Conservation (phyloP, 1,140 invertebrate genomes). For the Tetraneura akinire region DNA sequence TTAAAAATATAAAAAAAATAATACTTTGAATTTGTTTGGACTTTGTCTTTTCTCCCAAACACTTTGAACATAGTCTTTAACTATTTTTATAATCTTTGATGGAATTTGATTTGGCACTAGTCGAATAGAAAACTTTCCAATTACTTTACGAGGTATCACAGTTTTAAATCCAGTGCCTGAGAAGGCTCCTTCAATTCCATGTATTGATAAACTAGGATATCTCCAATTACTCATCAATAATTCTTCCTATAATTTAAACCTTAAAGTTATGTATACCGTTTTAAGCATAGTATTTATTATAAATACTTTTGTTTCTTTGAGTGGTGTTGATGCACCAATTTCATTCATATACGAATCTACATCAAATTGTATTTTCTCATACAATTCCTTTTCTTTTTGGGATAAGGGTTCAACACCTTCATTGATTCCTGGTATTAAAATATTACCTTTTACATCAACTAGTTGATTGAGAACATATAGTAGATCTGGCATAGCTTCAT, state of each 20-base stretch:
- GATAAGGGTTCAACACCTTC: conserved; percentile 78
- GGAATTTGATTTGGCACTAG: conserved; percentile 91
- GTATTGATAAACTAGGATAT: conserved; percentile 84
- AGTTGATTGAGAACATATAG: conserved; percentile 81
- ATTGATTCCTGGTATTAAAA: conserved; percentile 73
- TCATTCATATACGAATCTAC: conserved; percentile 74
- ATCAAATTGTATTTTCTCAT: conserved; percentile 89
- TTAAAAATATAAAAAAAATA: conserved; percentile 13
- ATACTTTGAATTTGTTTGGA: conserved; percentile 83
- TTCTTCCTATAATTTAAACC: conserved; percentile 60
- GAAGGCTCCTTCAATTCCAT: conserved; percentile 93
- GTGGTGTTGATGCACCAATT: conserved; percentile 71
- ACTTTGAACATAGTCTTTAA: conserved; percentile 73
- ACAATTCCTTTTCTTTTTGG: conserved; percentile 75
- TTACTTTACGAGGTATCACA: conserved; percentile 92
- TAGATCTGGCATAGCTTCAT: conserved; percentile 88
- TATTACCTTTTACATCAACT: conserved; percentile 81
- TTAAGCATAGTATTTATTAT: too few relatives aligned
- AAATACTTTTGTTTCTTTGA: conserved; percentile 67
- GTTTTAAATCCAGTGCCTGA: conserved; percentile 90
- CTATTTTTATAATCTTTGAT: conserved; percentile 72
- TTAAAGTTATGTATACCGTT: background rate
- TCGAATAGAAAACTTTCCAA: conserved; percentile 94
- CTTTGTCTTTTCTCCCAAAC: conserved; percentile 71
- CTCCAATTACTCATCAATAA: conserved; percentile 90